phyloP scores from a whole-genome alignment of 2,888 invertebrate genomes.

The Scaeva pyrastri region DNA sequence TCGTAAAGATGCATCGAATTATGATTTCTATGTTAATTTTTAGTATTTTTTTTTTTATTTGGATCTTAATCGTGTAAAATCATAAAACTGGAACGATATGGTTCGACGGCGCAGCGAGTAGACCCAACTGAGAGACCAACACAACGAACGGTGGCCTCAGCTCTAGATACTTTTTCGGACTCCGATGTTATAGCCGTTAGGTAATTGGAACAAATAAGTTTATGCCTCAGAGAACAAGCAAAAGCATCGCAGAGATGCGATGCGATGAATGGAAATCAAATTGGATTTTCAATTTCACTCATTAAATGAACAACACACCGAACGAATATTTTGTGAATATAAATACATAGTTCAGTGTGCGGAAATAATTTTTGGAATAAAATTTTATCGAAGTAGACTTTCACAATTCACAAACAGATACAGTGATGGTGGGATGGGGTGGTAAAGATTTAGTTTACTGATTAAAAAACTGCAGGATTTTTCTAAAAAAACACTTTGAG shows the following conservation, averaged over 20 bases:
- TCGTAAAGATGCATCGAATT: slow-evolving; percentile 19
- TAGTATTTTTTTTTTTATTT: slow-evolving; percentile 10
- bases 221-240: slow-evolving; percentile 43
- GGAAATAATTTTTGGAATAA: slow-evolving; percentile 18
- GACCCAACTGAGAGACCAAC: no score
- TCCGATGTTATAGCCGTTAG: slow-evolving; percentile 30
- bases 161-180: slow-evolving; percentile 4
- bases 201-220: slow-evolving; percentile 60
- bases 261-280: slow-evolving; percentile 55
- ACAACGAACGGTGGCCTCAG: not conserved
- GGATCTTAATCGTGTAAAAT: slow-evolving; percentile 16
- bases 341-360: no score
- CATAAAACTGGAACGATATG: slow-evolving; percentile 51
- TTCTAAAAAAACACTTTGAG: not conserved
- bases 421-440: not conserved
- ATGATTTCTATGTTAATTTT: slow-evolving; percentile 59
- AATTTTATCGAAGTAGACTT: slow-evolving; percentile 6
- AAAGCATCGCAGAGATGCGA: not conserved
- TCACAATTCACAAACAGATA: not conserved
- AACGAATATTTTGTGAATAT: not conserved
- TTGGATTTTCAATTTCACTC: slow-evolving; percentile 47
- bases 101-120: slow-evolving; percentile 14
- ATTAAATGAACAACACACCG: slow-evolving; percentile 36
- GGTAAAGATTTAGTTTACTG: not conserved
- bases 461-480: not conserved